Evolutionary conservation across 2,113 vertebrate genomes (phyloP).

Genomic region (Gorsachius goisagi): DNA sequence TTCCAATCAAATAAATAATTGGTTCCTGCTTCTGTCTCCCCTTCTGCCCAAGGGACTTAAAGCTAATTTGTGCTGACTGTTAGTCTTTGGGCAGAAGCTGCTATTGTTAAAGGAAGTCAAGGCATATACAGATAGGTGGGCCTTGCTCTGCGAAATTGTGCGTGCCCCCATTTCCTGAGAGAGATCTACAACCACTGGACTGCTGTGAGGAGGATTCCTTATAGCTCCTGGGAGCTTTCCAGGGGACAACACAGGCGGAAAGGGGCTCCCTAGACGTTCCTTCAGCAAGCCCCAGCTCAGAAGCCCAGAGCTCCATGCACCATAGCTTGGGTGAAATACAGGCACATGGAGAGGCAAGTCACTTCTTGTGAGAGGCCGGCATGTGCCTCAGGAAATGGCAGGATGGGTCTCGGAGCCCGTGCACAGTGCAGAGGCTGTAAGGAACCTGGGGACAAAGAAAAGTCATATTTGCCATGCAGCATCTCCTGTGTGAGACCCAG

Average conservation of each 20-base stretch:
- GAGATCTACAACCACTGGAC: not conserved
- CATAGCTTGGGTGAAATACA: not conserved
- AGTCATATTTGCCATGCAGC: not conserved
- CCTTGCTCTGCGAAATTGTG: not conserved
- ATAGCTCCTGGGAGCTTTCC: not conserved
- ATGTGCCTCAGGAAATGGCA: not conserved
- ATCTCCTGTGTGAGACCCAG: not conserved
- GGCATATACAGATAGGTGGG: not conserved
- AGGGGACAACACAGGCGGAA: not conserved
- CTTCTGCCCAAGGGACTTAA: slow-evolving; percentile 1
- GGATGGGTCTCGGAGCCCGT: not conserved
- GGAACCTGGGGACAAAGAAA: not conserved
- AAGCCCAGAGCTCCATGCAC: not conserved
- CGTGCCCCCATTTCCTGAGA: not conserved
- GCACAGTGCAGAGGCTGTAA: not conserved
- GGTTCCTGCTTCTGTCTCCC: slow-evolving; percentile 26
- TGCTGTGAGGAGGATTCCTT: not conserved
- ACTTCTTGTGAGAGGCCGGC: not conserved
- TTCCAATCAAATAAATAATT: slow-evolving; percentile 58
- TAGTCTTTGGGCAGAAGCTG: not conserved
- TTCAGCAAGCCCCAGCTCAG: not conserved
- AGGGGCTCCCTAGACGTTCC: not conserved
- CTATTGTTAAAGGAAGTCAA: not conserved
- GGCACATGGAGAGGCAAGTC: not conserved
- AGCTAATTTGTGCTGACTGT: slow-evolving; percentile 52